Evolutionary conservation across 2,797 vertebrate genomes (phyloP).

Genomic region (Myripristis jacobus): DNA sequence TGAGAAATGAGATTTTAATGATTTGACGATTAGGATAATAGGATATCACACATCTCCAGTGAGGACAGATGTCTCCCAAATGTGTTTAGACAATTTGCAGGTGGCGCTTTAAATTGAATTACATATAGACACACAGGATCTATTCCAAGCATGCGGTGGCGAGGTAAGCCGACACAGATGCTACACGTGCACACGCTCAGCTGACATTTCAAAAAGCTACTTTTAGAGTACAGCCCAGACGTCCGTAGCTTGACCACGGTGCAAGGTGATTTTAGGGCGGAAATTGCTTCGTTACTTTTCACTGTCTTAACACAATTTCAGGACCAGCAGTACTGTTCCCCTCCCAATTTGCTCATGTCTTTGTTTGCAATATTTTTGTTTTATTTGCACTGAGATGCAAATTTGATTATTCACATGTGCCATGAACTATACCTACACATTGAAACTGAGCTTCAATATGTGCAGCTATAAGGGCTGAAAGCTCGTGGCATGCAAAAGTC

Average conservation of each 20-base stretch:
- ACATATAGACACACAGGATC: background rate
- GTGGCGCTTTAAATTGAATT: background rate
- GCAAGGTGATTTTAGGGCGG: background rate
- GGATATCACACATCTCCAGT: background rate
- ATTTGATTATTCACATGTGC: no score
- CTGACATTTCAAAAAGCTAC: background rate
- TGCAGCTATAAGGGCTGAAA: no score
- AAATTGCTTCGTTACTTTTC: background rate
- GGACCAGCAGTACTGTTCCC: background rate
- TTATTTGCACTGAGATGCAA: no score
- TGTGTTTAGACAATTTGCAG: background rate
- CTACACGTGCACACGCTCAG: background rate
- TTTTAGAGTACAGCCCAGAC: no score
- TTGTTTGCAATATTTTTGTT: no score
- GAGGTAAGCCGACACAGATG: conserved; percentile 2
- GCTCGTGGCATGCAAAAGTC: background rate
- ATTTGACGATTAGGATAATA: background rate
- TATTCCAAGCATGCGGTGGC: no score
- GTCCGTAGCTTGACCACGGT: no score
- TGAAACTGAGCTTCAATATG: no score
- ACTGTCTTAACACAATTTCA: background rate
- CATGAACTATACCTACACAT: no score
- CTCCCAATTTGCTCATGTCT: no score
- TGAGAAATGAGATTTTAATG: background rate
- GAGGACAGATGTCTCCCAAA: background rate